Evolutionary conservation across 1,140 invertebrate species (phyloP), one percentile per base, ranked within the genome.

Genomic region (Drosophila ananassae): DNA sequence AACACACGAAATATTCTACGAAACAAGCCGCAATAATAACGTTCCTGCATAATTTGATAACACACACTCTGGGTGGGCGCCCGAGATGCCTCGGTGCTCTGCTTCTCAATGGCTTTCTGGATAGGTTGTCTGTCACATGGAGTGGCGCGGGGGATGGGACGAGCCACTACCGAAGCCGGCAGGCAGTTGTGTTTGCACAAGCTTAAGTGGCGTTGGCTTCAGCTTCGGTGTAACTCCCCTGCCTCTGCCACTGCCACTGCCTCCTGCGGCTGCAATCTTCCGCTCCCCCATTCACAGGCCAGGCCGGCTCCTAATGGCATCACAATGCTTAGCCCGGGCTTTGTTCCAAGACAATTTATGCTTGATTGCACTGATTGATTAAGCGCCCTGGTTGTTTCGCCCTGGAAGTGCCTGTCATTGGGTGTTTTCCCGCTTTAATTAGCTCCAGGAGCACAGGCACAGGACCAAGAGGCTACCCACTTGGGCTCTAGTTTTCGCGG

Each of bases 341-440:
- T 83, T 89, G 83, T 89, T 83, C 79, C 73, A 89, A 79, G 83
- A 89, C 83, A 89, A 89, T 89, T 89, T 83, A 83, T 89, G 83
- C 76, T 76, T 89, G 83, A 89, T 89, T 89, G 83, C 83, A 79
- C 79, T 89, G 83, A 89, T 89, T 89, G 83, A 89, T 89, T 89
- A 83, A 66, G 71, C 78, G 63, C 83, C 79, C 78, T 87, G 76
- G 82, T 81, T 81, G 62, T 77, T 30, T 50, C 13, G 22, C 6
- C 2, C n/a, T 34, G 51, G 69, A 58, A 55, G n/a, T 56, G 75
- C 37, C 21, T 54, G 63, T 56, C 63, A 32, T 34, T 79, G n/a
- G 28, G 25, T 60, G 32, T 34, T 55, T 55, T 51, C 22, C 37
- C 47, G 69, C 74, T 83, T 82, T 69, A 82, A 83, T 82, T 78